These are phyloP conservation scores for Drosophila littoralis DNA, from an alignment of 1,140 invertebrate genomes.

Conservation along the genomic window DNA sequence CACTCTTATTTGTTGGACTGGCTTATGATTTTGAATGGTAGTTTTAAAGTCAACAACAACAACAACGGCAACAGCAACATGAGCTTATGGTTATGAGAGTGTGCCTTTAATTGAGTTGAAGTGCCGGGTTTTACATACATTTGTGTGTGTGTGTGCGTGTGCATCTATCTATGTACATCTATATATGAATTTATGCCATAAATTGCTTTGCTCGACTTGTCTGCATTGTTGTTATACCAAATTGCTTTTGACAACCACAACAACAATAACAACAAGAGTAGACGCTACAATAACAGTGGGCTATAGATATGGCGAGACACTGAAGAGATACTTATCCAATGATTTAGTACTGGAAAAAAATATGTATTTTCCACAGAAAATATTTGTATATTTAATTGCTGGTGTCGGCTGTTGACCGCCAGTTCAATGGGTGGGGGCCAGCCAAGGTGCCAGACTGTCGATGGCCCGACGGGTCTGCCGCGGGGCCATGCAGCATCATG, in stretches of 20 bases:
- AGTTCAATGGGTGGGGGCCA: slow-evolving; percentile 5
- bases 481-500: slow-evolving; percentile 4
- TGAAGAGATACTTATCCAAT: slow-evolving; percentile 55
- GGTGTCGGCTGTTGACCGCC: slow-evolving; percentile 13
- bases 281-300: slow-evolving; percentile 19
- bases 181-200: slow-evolving; percentile 37
- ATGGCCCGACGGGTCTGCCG: neutral
- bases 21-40: slow-evolving; percentile 55
- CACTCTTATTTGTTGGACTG: neutral
- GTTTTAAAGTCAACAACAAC: slow-evolving; percentile 55
- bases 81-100: slow-evolving; percentile 58
- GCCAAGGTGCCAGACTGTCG: slow-evolving; percentile 1
- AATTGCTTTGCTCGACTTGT: slow-evolving; percentile 57
- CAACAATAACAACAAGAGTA: slow-evolving; percentile 26
- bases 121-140: slow-evolving; percentile 19
- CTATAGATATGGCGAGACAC: slow-evolving; percentile 42
- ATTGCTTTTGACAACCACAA: slow-evolving; percentile 62
- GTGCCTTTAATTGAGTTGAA: slow-evolving; percentile 72
- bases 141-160: slow-evolving; percentile 1
- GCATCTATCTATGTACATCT: slow-evolving; percentile 13
- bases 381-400: slow-evolving; percentile 34
- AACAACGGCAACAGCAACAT: slow-evolving; percentile 35
- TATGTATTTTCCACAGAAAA: slow-evolving; percentile 9
- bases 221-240: slow-evolving; percentile 72
- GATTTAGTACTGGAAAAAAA: slow-evolving; percentile 50